Conservation (phyloP, 2,888 invertebrate species). For the Tachina grossa region DNA sequence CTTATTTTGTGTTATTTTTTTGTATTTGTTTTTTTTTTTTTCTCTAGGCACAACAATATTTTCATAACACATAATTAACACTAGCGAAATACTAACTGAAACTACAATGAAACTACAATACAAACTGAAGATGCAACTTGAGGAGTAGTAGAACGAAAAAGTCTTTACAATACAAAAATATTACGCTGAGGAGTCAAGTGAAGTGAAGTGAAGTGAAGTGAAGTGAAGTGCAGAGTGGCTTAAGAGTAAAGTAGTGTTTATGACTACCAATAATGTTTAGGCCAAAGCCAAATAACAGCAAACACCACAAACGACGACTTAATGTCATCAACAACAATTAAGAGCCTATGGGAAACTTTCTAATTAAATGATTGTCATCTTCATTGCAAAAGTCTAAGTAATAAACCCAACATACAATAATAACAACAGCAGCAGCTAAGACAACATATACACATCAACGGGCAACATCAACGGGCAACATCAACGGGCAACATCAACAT, state of each 20-base stretch:
- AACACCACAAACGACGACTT: constrained; percentile 69
- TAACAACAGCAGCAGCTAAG: constrained; percentile 55
- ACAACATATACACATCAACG: constrained; percentile 12
- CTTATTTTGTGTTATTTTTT: constrained; percentile 39
- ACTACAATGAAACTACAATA: constrained; percentile 10
- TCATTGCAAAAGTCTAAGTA: constrained; percentile 73
- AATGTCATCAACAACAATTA: constrained; percentile 75
- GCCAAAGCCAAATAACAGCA: constrained; percentile 63
- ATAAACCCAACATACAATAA: constrained; percentile 65
- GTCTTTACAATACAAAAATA: neutral
- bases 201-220: constrained; percentile 1
- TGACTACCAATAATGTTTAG: constrained; percentile 69
- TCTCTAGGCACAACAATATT: constrained; percentile 49
- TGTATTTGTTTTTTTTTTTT: constrained; percentile 27
- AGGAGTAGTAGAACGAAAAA: constrained; percentile 15
- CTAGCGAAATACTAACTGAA: constrained; percentile 69
- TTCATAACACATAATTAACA: constrained; percentile 79
- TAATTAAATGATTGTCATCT: constrained; percentile 82
- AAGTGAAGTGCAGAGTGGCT: neutral
- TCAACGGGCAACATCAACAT: constrained; percentile 37
- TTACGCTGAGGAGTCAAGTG: neutral
- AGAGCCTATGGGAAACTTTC: constrained; percentile 82
- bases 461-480: constrained; percentile 32
- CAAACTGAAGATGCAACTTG: constrained; percentile 42
- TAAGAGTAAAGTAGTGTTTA: constrained; percentile 53